Percentiles rank a stretch among this genome's conserved stretches.
Evolutionary conservation across 1,140 invertebrate species (phyloP).

Genomic region (Halictus rubicundus): DNA sequence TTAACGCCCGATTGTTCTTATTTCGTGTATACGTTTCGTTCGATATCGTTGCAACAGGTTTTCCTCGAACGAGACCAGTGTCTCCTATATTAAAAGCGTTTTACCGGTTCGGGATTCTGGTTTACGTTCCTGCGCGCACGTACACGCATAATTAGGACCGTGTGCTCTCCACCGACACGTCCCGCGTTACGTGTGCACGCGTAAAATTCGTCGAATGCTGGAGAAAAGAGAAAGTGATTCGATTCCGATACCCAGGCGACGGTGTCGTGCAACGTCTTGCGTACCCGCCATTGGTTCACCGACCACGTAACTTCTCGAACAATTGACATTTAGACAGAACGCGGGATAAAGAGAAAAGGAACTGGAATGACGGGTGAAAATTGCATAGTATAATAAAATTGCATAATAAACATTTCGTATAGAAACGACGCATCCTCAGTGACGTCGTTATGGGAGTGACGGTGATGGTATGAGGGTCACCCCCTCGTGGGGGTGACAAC

Average conservation of each 20-base stretch:
- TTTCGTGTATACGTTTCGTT: constrained; percentile 5
- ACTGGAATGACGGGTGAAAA: constrained; percentile 6
- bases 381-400: background rate
- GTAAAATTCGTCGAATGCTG: constrained; percentile 18
- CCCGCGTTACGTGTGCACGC: background rate
- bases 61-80: background rate
- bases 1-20: constrained; percentile 28
- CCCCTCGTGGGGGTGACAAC: no score
- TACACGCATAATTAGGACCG: constrained; percentile 9
- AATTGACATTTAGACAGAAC: constrained; percentile 23
- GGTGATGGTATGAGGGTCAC: no score
- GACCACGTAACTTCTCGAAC: background rate
- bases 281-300: background rate
- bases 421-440: no score
- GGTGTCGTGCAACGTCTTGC: background rate
- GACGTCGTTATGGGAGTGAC: no score
- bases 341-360: background rate
- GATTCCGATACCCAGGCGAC: constrained; percentile 20
- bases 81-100: background rate
- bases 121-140: constrained; percentile 24
- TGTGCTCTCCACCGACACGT: background rate
- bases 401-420: no score
- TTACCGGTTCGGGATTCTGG: constrained; percentile 35
- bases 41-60: constrained; percentile 29
- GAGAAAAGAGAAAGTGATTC: constrained; percentile 54